Evolutionary conservation across 2,888 invertebrate genomes (phyloP).

Genomic region (Thumatha senex): DNA sequence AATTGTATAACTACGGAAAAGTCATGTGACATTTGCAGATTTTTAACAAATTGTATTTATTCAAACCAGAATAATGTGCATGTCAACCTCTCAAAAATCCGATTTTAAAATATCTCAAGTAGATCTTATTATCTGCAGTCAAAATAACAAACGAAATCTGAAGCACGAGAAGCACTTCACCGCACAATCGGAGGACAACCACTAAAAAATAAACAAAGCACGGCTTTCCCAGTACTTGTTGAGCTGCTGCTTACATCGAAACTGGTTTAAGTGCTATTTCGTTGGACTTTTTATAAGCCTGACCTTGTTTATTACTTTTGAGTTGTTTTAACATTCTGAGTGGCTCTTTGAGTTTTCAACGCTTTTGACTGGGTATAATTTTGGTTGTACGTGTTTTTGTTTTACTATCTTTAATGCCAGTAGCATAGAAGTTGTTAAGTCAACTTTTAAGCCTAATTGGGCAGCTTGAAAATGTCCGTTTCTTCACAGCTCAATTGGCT

Average conservation of each 20-base stretch:
- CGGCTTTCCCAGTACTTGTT: constrained; percentile 32
- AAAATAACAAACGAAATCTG: constrained; percentile 8
- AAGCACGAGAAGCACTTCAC: constrained; percentile 15
- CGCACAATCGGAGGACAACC: constrained; percentile 20
- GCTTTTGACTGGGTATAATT: constrained; percentile 13
- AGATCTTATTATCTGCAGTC: constrained; percentile 16
- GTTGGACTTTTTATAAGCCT: constrained; percentile 26
- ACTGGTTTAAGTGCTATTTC: constrained; percentile 22
- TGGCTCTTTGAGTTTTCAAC: constrained; percentile 14
- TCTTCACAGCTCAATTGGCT: too few relatives aligned
- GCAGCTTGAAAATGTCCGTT: too few relatives aligned
- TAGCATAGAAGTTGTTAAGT: too few relatives aligned
- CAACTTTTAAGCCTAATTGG: too few relatives aligned
- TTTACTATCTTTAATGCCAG: not conserved
- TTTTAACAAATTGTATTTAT: too few relatives aligned
- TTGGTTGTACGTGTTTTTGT: constrained; percentile 5
- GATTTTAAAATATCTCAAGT: constrained; percentile 5
- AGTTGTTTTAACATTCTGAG: constrained; percentile 20
- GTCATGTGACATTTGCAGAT: too few relatives aligned
- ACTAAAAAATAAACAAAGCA: constrained; percentile 21
- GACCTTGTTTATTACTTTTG: constrained; percentile 29
- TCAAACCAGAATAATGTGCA: not conserved
- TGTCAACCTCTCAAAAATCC: constrained; percentile 1
- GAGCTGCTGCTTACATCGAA: constrained; percentile 15
- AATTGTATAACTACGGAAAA: too few relatives aligned